phyloP scores from a whole-genome alignment of 2,888 invertebrate genomes.

The Nymphalis polychloros region DNA sequence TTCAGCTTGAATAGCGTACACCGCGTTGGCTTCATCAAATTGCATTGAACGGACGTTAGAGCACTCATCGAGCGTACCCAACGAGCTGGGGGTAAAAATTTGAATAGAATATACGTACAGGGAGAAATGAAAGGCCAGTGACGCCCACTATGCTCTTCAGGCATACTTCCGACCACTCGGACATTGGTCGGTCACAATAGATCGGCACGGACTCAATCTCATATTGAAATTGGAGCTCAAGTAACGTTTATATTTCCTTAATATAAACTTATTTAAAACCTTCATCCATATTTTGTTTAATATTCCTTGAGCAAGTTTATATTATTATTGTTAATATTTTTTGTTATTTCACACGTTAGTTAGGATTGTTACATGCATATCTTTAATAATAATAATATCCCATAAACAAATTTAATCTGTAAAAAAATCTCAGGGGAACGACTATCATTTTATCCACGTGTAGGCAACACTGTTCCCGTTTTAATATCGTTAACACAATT shows the following conservation, averaged over 20 bases:
- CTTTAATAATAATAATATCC: neutral
- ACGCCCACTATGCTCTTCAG: conserved; percentile 58
- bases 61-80: conserved; percentile 71
- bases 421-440: conserved; percentile 6
- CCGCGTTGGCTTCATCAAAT: conserved; percentile 76
- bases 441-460: conserved; percentile 26
- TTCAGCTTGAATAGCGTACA: conserved; percentile 70
- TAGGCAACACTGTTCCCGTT: conserved; percentile 31
- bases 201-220: conserved; percentile 63
- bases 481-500: conserved; percentile 41
- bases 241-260: conserved; percentile 51
- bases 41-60: conserved; percentile 77
- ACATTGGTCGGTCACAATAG: conserved; percentile 67
- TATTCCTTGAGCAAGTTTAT: neutral
- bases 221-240: conserved; percentile 75
- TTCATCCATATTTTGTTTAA: neutral
- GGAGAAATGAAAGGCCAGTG: conserved; percentile 56
- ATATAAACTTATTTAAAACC: conserved; percentile 4
- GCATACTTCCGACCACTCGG: conserved; percentile 72
- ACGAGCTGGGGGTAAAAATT: conserved; percentile 76
- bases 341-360: too few relatives aligned
- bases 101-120: conserved; percentile 73
- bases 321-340: neutral
- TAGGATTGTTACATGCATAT: neutral
- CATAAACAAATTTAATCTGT: neutral